Percentiles rank a stretch among this genome's conserved stretches.
Conservation (phyloP, 2,797 vertebrate species). For the Thamnophis elegans region DNA sequence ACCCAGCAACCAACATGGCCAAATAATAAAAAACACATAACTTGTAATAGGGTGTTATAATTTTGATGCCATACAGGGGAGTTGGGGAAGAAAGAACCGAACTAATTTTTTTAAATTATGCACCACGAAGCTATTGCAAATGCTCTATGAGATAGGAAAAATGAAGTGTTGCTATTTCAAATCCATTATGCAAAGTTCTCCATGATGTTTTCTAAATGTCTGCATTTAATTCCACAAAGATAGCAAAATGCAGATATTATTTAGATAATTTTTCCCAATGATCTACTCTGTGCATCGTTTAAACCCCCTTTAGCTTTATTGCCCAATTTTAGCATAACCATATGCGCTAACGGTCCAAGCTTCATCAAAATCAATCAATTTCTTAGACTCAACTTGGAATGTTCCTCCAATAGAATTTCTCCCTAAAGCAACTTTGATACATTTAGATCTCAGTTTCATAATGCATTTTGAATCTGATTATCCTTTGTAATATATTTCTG, state of each 20-base stretch:
- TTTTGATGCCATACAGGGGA: conserved; percentile 31
- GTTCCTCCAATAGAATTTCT: conserved; percentile 34
- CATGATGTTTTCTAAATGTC: conserved; percentile 43
- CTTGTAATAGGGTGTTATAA: conserved; percentile 13
- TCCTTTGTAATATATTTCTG: conserved; percentile 31
- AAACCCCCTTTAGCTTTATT: conserved; percentile 47
- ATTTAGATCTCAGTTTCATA: conserved; percentile 38
- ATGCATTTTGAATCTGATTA: conserved; percentile 26
- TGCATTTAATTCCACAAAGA: conserved; percentile 42
- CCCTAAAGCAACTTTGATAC: conserved; percentile 49
- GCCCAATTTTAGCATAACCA: conserved; percentile 54
- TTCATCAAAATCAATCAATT: conserved; percentile 49
- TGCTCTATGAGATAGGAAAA: conserved; percentile 27
- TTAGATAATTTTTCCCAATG: conserved; percentile 45
- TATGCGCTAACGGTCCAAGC: conserved; percentile 37
- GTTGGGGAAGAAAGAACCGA: conserved; percentile 6
- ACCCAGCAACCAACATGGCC: conserved; percentile 43
- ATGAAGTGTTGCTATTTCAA: conserved; percentile 32
- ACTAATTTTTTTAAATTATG: conserved; percentile 42
- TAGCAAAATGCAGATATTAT: conserved; percentile 44
- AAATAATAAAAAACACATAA: conserved; percentile 29
- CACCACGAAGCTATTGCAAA: conserved; percentile 29
- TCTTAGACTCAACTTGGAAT: conserved; percentile 34
- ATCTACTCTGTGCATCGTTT: conserved; percentile 47
- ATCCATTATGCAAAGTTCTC: conserved; percentile 50